Evolutionary conservation across 2,888 invertebrate genomes (phyloP).

Genomic region (Philonicus albiceps): DNA sequence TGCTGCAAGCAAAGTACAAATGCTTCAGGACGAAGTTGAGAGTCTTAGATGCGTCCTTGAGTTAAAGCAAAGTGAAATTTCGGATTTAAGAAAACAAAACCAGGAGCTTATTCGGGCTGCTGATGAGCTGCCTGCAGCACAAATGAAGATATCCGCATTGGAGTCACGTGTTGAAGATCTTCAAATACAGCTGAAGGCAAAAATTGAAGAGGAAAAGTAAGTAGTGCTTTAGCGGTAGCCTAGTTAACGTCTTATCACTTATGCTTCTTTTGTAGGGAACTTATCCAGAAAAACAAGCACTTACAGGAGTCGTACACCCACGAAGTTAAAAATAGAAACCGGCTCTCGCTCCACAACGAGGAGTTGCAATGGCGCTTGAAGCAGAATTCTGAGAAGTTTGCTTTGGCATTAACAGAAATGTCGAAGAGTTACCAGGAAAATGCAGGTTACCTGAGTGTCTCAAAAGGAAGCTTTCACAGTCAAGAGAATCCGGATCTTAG

Average conservation of each 20-base stretch:
- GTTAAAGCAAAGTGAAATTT: slow-evolving; percentile 85
- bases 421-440: slow-evolving; percentile 51
- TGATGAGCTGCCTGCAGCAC: slow-evolving; percentile 75
- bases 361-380: slow-evolving; percentile 86
- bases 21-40: slow-evolving; percentile 76
- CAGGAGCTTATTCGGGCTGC: slow-evolving; percentile 76
- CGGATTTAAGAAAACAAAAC: slow-evolving; percentile 75
- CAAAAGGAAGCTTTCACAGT: slow-evolving; percentile 48
- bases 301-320: slow-evolving; percentile 77
- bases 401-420: slow-evolving; percentile 60
- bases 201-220: slow-evolving; percentile 77
- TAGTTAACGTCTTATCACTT: not conserved
- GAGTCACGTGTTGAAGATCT: slow-evolving; percentile 88
- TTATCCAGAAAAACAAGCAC: slow-evolving; percentile 75
- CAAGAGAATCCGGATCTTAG: slow-evolving; percentile 50
- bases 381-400: slow-evolving; percentile 78
- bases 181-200: slow-evolving; percentile 74
- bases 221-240: slow-evolving; percentile 51
- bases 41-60: slow-evolving; percentile 89
- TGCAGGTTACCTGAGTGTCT: slow-evolving; percentile 41
- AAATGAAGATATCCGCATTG: slow-evolving; percentile 78
- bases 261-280: slow-evolving; percentile 65
- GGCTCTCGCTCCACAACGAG: slow-evolving; percentile 84
- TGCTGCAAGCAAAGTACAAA: slow-evolving; percentile 53
- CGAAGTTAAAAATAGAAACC: slow-evolving; percentile 79